A percentile compares a stretch with the other conserved stretches of the same genome.
phyloP scores from a whole-genome alignment of 2,113 vertebrate species.

The Catharus fuscescens region DNA sequence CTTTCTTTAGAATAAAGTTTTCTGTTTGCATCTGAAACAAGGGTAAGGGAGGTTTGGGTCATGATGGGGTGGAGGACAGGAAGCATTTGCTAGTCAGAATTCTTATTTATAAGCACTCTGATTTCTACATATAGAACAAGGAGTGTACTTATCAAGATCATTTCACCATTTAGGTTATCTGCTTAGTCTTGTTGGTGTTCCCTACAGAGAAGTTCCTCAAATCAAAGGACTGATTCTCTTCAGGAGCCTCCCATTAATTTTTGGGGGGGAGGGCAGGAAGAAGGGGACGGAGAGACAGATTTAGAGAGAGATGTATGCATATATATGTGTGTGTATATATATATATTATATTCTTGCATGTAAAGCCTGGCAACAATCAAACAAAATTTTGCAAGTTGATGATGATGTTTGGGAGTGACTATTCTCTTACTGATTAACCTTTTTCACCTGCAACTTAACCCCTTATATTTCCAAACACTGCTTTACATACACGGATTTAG shows the following conservation, averaged over 20 bases:
- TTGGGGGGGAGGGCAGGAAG: background rate
- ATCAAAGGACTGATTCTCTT: background rate
- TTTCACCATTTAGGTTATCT: background rate
- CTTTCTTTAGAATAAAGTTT: background rate
- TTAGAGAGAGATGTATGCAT: no score
- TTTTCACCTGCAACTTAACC: background rate
- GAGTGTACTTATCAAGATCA: background rate
- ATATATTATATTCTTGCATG: background rate
- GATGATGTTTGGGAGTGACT: background rate
- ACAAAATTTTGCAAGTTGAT: background rate
- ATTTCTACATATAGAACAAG: background rate
- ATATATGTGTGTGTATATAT: background rate
- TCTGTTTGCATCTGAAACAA: background rate
- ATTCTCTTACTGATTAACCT: background rate
- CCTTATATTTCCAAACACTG: background rate
- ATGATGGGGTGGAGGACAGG: accelerated
- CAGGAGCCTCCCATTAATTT: background rate
- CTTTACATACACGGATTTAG: background rate
- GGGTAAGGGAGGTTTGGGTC: background rate
- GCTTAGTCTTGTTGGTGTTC: background rate
- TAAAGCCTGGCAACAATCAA: background rate
- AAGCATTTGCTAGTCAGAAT: background rate
- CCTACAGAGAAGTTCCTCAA: background rate
- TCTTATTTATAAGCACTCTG: background rate
- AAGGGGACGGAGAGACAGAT: background rate